These are phyloP conservation scores for Tinamus guttatus DNA, from an alignment of 2,113 vertebrate genomes.

Conservation along the genomic window DNA sequence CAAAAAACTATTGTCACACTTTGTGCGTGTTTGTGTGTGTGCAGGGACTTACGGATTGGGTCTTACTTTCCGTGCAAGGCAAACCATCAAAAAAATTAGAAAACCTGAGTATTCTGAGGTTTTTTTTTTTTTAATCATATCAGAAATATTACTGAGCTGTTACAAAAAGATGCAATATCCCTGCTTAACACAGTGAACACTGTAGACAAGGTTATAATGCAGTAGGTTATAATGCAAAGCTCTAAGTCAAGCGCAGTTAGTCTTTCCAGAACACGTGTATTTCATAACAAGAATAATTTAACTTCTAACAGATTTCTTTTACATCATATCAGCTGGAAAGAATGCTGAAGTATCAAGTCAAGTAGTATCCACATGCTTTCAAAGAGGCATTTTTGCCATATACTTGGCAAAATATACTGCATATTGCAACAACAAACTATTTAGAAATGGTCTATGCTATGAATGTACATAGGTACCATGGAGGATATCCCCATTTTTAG, in stretches of 20 bases:
- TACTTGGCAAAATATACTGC: neutral
- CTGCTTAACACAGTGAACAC: neutral
- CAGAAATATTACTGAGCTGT: neutral
- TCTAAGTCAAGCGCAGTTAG: neutral
- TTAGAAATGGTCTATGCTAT: neutral
- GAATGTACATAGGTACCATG: neutral
- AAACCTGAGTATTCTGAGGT: neutral
- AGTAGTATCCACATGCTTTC: neutral
- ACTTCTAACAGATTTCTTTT: neutral
- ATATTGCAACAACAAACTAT: neutral
- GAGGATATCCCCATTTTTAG: neutral
- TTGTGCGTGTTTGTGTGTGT: rapidly evolving
- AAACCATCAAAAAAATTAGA: neutral
- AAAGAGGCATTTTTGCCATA: neutral
- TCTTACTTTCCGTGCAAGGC: neutral
- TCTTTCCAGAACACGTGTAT: neutral
- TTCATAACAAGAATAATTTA: neutral
- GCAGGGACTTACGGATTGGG: neutral
- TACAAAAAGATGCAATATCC: neutral
- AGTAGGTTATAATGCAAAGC: neutral
- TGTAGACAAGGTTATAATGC: neutral
- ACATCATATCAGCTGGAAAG: neutral
- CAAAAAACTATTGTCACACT: neutral
- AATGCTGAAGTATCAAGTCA: neutral
- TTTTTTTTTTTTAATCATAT: neutral